Conservation (phyloP, 2,888 invertebrate genomes). For the Stratiomys singularior region DNA sequence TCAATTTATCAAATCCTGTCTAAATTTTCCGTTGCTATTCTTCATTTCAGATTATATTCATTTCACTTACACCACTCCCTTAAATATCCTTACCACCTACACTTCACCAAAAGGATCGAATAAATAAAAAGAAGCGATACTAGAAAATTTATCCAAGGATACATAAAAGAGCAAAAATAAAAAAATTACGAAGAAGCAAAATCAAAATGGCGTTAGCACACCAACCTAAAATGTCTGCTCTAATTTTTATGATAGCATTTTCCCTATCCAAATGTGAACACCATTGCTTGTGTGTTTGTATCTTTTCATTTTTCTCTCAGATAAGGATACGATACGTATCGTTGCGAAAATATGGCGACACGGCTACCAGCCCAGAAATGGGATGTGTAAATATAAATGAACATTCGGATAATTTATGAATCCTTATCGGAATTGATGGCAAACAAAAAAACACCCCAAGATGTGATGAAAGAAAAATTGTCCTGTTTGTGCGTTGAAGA, state of each 20-base stretch:
- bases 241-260: conserved; percentile 17
- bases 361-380: background rate
- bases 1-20: background rate
- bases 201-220: conserved; percentile 1
- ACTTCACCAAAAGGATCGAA: too few species aligned
- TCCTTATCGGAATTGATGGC: conserved; percentile 2
- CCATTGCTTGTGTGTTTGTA: background rate
- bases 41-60: background rate
- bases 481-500: too few species aligned
- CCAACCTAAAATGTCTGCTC: background rate
- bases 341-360: conserved; percentile 14
- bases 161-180: background rate
- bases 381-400: background rate
- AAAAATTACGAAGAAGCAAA: background rate
- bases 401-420: conserved; percentile 20
- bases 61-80: background rate
- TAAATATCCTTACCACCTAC: too few species aligned
- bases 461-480: too few species aligned
- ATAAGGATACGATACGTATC: background rate
- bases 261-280: background rate
- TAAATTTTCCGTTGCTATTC: background rate
- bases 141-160: background rate
- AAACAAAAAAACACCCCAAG: background rate
- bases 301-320: background rate
- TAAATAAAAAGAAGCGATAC: background rate